These are phyloP conservation scores for Polymixis lichenea DNA, from an alignment of 2,888 invertebrate genomes.

Conservation along the genomic window DNA sequence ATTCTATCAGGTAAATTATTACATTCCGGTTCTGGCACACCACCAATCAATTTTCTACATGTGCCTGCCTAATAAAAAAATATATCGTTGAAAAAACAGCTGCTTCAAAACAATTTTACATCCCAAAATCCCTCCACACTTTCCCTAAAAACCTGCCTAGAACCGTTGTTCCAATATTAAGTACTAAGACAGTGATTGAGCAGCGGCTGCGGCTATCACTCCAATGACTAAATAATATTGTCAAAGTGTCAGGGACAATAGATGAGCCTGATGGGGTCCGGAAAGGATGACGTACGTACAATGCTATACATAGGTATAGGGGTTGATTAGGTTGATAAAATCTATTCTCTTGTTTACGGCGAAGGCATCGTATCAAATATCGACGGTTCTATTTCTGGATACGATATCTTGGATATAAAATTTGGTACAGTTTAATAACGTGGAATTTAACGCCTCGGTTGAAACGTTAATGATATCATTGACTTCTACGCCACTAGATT, in stretches of 20 bases:
- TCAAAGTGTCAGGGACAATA: conserved; percentile 53
- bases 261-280: conserved; percentile 54
- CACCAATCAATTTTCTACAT: not conserved
- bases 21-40: not conserved
- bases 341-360: conserved; percentile 37
- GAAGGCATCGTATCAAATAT: conserved; percentile 25
- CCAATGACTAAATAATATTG: conserved; percentile 54
- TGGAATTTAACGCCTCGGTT: not conserved
- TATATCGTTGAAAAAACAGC: not conserved
- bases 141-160: conserved; percentile 25
- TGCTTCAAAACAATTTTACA: not conserved
- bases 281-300: conserved; percentile 49
- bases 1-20: not conserved
- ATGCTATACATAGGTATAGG: conserved; percentile 26
- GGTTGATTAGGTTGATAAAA: conserved; percentile 49
- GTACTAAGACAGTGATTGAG: conserved; percentile 57
- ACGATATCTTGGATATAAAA: not conserved
- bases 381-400: conserved; percentile 11
- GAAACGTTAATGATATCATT: not conserved
- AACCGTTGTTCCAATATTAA: conserved; percentile 48
- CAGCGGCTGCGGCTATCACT: conserved; percentile 35
- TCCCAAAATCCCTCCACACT: not conserved
- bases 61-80: not conserved
- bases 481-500: not conserved
- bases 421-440: not conserved